Base-by-base conservation (phyloP, 92 coral and sea anemone genomes). In the Anthopleura xanthogrammica region DNA sequence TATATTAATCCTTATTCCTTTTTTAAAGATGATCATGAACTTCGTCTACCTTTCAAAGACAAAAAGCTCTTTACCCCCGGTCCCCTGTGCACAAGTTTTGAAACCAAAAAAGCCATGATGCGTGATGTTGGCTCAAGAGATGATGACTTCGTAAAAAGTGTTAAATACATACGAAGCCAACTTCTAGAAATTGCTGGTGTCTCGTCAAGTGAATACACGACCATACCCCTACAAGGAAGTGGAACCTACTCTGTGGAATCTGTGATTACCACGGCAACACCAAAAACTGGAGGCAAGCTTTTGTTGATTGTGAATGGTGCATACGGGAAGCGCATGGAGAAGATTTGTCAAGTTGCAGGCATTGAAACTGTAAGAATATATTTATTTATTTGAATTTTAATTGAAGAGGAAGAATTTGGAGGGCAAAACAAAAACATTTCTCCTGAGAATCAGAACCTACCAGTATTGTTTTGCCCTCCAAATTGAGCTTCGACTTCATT, bases 41-140 rank as follows among this genome's bases (percentile, higher is more conserved):
- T 86, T 19, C 60, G 48, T 43, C 87, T 84, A 52, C 79, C 85
- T 6, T 87, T 77, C 68, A 92, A 83, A 75, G 99, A 92, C 81
- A 96, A 96, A 82, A 96, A 96, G 89, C 87, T 96, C 39, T 96
- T 94, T 70, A 96, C 99, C 54, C 99, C 99, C 17, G 99, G 99
- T 41, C 99, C 99, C 2, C 94, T 96, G 0, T 94, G 95, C 14
- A 92, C 94, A 16, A 93, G 95, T 86, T 87, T 87, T 75, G 95
- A 94, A 12, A 92, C 97, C 41, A 96, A 93, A 87, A 90, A 87
- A 81, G 93, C 92, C 60, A 96, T 96, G 99, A 95, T 92, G 50
- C 84, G 90, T 24, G 99, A 96, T 85, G 94, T 90, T 92, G 99
- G 99, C 75, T 96, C 99, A 12, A 85, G 99, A 72, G 99, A 96